Evolutionary conservation across 64 coral and sea anemone species (phyloP).

Genomic region (Dendronephthya gigantea): DNA sequence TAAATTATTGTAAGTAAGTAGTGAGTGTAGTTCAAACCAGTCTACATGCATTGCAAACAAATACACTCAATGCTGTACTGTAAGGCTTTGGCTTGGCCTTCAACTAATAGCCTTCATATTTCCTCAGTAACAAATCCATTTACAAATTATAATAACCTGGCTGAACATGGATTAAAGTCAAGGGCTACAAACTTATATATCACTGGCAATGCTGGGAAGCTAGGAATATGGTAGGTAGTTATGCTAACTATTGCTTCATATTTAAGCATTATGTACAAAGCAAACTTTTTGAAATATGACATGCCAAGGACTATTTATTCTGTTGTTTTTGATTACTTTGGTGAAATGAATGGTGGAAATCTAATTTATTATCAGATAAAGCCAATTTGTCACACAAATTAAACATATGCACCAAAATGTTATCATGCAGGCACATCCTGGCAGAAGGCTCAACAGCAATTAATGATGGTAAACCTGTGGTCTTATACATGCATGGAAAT

Average conservation of each 20-base stretch:
- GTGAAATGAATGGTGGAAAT: no score
- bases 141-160: neutral
- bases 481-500: conserved; percentile 1
- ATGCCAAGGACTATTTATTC: no score
- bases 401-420: neutral
- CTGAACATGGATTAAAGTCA: neutral
- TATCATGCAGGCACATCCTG: neutral
- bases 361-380: no score
- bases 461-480: conserved; percentile 6
- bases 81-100: no score
- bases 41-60: no score
- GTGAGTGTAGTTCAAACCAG: neutral
- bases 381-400: no score
- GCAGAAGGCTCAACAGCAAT: neutral
- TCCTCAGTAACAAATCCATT: neutral
- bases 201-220: neutral
- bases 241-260: no score
- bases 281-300: no score
- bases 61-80: no score
- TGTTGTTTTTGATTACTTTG: no score
- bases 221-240: neutral
- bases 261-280: no score
- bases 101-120: neutral
- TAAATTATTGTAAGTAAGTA: neutral
- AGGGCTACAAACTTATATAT: neutral